phyloP scores from a whole-genome alignment of 1,140 invertebrate species.

The Parasteatoda tepidariorum region DNA sequence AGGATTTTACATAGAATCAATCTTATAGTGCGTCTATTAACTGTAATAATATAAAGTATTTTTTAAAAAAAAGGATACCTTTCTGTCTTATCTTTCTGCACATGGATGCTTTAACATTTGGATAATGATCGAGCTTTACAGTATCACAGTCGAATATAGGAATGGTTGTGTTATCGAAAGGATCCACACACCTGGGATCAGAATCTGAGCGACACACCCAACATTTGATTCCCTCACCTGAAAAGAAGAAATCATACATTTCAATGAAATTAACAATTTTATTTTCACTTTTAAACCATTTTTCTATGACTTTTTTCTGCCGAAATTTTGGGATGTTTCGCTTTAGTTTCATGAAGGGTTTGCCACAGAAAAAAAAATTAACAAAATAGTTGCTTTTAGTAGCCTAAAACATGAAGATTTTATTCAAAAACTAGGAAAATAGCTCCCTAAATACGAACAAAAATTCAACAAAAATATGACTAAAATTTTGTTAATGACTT shows the following conservation, averaged over 20 bases:
- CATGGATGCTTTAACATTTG: slow-evolving; percentile 81
- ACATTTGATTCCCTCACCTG: slow-evolving; percentile 82
- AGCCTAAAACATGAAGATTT: no score
- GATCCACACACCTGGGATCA: slow-evolving; percentile 91
- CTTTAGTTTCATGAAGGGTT: no score
- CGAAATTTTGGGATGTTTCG: not conserved
- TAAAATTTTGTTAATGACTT: no score
- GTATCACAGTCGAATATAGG: slow-evolving; percentile 87
- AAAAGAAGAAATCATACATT: slow-evolving; percentile 8
- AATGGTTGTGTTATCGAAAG: slow-evolving; percentile 90
- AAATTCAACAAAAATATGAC: no score
- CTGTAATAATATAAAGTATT: no score
- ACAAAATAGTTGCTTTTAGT: no score
- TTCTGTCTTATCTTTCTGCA: slow-evolving; percentile 94
- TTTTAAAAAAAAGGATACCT: slow-evolving; percentile 77
- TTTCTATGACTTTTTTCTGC: not conserved
- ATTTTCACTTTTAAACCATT: not conserved
- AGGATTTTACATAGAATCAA: no score
- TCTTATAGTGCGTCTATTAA: no score
- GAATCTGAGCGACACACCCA: slow-evolving; percentile 90
- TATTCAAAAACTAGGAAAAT: no score
- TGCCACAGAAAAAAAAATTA: no score
- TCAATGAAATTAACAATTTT: not conserved
- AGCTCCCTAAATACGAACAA: no score
- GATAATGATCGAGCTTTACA: slow-evolving; percentile 76